Evolutionary conservation across 2,797 vertebrate genomes (phyloP), one percentile per base, ranked within the genome.

Genomic region (Agapornis canus): DNA sequence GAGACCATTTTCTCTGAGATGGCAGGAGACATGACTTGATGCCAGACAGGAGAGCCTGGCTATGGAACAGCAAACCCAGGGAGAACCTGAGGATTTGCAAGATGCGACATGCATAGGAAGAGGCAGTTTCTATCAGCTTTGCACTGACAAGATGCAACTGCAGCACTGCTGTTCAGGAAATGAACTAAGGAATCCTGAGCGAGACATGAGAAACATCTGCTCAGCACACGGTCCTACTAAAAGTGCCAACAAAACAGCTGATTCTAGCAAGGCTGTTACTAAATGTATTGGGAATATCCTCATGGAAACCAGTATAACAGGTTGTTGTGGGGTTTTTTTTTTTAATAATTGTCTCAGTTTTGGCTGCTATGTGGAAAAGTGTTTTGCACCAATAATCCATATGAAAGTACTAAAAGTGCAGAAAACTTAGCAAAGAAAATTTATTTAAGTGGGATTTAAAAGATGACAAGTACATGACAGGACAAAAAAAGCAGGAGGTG

Each of bases 41-140:
- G 48, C 16, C 63, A 45, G 42, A 25, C 7, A 48, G 29, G 47
- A 75, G 18, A 37, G 29, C 45, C 13, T 4, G 0, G 47, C 39
- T 9, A 13, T 2, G 0, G n/a, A 57, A 42, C 56, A 70, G 39
- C 21, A 26, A 31, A 52, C 23, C 12, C 0, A 4, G 32, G 43
- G 37, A 32, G 52, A 42, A 31, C 2, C 37, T 2, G 29, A 57
- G 60, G 52, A 19, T 3, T 13, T 27, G 49, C 29, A 43, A 26
- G 47, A 27, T 2, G 9, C 1, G 9, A 25, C 26, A 2, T 0
- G 40, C 23, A 11, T 2, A 9, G 52, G 64, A 56, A 51, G 75
- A 26, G 2, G 32, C 26, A 2, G 29, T 25, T 49, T 14, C 27
- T 9, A 11, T 7, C 37, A 26, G 71, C 60, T 68, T 32, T 7